Evolutionary conservation across 2,113 vertebrate species (phyloP).

Genomic region (Limnothrissa miodon): DNA sequence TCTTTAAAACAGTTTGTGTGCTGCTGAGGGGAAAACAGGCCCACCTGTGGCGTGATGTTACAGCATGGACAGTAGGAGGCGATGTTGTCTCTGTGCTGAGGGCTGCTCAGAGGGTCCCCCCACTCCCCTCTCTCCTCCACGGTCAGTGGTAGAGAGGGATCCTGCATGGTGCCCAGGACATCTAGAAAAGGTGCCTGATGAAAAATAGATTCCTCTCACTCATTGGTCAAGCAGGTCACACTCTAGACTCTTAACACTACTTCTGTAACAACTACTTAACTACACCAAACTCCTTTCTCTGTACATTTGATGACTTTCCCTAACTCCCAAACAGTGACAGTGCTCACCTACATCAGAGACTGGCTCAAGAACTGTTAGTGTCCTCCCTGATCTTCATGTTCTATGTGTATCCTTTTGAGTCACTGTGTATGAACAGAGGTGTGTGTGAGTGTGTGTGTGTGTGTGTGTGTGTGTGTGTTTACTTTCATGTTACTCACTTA

Average conservation of each 20-base stretch:
- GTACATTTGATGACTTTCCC: neutral
- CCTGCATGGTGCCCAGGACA: constrained; percentile 88
- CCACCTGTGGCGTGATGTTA: constrained; percentile 92
- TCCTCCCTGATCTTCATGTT: neutral
- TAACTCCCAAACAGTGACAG: neutral
- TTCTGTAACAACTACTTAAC: neutral
- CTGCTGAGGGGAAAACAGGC: neutral
- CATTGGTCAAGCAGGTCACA: neutral
- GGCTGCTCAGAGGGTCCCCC: constrained; percentile 82
- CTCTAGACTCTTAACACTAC: neutral
- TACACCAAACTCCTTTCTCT: neutral
- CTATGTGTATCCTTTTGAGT: neutral
- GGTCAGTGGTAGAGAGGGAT: constrained; percentile 83
- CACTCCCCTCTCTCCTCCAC: constrained; percentile 92
- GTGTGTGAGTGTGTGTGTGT: neutral
- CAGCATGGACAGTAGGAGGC: constrained; percentile 88
- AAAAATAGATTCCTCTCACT: neutral
- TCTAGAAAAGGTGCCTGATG: constrained; percentile 90
- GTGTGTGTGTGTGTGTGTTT: neutral
- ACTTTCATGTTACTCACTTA: too few relatives aligned
- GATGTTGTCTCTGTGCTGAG: constrained; percentile 75
- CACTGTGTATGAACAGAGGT: neutral
- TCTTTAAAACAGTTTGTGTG: neutral
- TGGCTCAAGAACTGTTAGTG: neutral
- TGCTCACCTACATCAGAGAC: neutral